These are phyloP conservation scores for Helarctos malayanus DNA, from an alignment of 2,797 vertebrate species.

Conservation along the genomic window DNA sequence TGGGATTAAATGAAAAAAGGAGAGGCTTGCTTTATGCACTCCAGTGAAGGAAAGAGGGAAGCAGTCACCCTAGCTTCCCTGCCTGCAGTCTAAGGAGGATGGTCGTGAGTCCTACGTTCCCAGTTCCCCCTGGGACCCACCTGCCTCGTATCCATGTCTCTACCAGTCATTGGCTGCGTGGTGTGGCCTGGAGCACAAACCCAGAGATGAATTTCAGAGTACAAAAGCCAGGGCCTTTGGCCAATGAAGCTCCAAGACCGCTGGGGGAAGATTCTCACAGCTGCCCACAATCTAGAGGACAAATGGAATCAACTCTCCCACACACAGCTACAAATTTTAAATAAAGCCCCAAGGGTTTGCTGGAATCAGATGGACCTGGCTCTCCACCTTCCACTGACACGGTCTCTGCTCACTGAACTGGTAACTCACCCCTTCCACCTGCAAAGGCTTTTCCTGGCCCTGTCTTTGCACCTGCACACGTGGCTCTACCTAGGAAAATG, in stretches of 20 bases:
- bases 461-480: rapidly evolving
- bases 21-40: background rate
- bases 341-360: background rate
- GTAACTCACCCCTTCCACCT: background rate
- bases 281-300: background rate
- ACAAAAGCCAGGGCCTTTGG: background rate
- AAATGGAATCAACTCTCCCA: background rate
- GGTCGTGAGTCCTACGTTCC: rapidly evolving
- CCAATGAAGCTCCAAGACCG: background rate
- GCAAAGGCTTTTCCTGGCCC: rapidly evolving
- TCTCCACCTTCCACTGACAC: rapidly evolving
- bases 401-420: background rate
- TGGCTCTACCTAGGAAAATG: background rate
- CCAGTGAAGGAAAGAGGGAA: background rate
- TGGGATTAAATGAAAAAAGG: no score
- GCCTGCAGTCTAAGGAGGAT: background rate
- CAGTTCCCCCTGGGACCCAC: background rate
- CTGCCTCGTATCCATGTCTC: background rate
- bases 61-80: background rate
- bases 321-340: background rate
- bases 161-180: background rate
- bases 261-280: background rate
- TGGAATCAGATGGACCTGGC: background rate
- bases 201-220: background rate
- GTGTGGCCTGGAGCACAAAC: background rate